phyloP scores from a whole-genome alignment of 2,797 vertebrate species.

The Pachyuromys duprasi region DNA sequence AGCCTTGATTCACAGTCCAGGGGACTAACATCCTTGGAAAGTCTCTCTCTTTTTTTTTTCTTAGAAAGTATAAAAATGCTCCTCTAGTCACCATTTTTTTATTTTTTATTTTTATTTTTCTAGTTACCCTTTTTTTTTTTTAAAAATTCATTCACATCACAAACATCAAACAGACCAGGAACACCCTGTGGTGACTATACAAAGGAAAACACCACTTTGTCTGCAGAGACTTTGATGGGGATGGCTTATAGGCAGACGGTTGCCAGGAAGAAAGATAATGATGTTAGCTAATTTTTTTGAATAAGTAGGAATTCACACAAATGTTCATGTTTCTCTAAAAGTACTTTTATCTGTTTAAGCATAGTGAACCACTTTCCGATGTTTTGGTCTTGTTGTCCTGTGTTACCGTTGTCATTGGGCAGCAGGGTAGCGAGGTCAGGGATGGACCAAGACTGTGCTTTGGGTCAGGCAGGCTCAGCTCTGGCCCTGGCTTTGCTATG shows the following conservation, averaged over 20 bases:
- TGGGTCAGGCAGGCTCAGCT: not conserved
- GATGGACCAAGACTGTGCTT: not conserved
- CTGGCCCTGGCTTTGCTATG: not conserved
- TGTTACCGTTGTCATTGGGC: not conserved
- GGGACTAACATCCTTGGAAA: not conserved
- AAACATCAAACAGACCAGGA: not conserved
- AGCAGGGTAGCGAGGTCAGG: not conserved
- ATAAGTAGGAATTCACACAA: not conserved
- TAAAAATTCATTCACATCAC: not conserved
- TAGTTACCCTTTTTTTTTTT: not conserved
- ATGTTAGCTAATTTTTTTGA: slow-evolving; percentile 7
- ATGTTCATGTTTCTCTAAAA: not conserved
- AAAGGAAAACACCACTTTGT: not conserved
- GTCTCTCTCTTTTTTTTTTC: slow-evolving; percentile 14
- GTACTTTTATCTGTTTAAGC: not conserved
- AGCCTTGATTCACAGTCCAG: not conserved
- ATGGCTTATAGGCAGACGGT: not conserved
- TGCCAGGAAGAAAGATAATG: not conserved
- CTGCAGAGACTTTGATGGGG: not conserved
- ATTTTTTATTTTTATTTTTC: not conserved
- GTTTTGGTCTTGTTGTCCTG: not conserved
- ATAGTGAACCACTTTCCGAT: not conserved
- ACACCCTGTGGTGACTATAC: not conserved
- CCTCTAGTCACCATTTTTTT: not conserved
- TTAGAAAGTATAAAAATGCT: slow-evolving; percentile 45